Percentiles rank a stretch among this genome's conserved stretches.
These are phyloP conservation scores for Drosophila busckii DNA, from an alignment of 1,140 invertebrate species.

Conservation along the genomic window DNA sequence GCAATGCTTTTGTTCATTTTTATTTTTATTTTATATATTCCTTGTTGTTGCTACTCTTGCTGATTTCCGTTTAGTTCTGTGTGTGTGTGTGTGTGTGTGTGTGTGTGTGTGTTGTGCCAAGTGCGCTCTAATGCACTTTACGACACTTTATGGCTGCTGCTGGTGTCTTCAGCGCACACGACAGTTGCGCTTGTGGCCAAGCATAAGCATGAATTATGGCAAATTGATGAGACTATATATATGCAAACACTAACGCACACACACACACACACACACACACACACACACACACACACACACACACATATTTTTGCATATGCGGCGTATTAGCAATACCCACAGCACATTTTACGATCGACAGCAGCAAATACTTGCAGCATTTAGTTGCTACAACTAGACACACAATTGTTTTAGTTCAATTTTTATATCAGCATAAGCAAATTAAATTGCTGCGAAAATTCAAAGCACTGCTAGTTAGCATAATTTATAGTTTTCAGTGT, in stretches of 20 bases:
- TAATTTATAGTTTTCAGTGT: no score
- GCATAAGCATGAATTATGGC: constrained; percentile 54
- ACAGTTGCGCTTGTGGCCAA: constrained; percentile 19
- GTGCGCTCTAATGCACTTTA: constrained; percentile 76
- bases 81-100: constrained; percentile 25
- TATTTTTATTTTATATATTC: background rate
- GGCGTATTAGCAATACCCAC: no score
- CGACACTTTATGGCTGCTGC: constrained; percentile 69
- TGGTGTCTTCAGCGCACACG: constrained; percentile 13
- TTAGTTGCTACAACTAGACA: no score
- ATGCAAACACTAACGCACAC: constrained; percentile 10
- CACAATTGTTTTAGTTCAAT: no score
- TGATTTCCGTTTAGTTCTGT: constrained; percentile 28
- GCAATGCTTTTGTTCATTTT: constrained; percentile 18
- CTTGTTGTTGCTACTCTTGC: constrained; percentile 32
- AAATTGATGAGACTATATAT: constrained; percentile 51
- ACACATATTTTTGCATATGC: no score
- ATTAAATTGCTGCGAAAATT: no score
- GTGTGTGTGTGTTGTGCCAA: constrained; percentile 50
- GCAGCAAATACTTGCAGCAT: no score
- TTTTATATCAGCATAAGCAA: no score
- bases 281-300: no score
- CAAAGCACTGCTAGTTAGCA: no score
- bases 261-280: background rate
- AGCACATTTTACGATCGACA: no score